Percentiles rank a stretch among this genome's conserved stretches.
phyloP scores from a whole-genome alignment of 1,140 invertebrate species.

The Olivierus martensii region DNA sequence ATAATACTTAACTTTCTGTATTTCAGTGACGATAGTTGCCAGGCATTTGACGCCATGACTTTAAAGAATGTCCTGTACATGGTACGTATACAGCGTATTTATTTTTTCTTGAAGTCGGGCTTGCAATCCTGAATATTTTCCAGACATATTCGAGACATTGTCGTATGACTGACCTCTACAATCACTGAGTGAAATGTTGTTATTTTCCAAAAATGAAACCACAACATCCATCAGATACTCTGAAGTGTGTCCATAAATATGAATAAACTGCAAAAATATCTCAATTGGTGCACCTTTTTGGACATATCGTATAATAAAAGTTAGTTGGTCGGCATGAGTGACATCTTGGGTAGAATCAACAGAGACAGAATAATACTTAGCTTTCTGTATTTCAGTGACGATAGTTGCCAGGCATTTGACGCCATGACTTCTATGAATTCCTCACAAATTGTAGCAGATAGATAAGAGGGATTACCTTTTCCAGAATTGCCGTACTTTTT shows the following conservation, averaged over 20 bases:
- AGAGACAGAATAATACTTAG: slow-evolving; percentile 2
- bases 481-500: slow-evolving; percentile 1
- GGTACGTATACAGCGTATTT: too few species aligned
- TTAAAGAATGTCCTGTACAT: too few species aligned
- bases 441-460: not conserved
- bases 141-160: slow-evolving; percentile 21
- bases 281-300: not conserved
- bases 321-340: not conserved
- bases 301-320: slow-evolving; percentile 1
- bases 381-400: not conserved
- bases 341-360: slow-evolving; percentile 8
- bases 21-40: too few species aligned
- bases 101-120: too few species aligned
- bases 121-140: too few species aligned
- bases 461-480: slow-evolving; percentile 1
- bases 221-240: not conserved
- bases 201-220: not conserved
- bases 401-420: not conserved
- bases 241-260: slow-evolving; percentile 2
- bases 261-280: slow-evolving; percentile 4
- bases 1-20: slow-evolving; percentile 3
- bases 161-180: slow-evolving; percentile 22
- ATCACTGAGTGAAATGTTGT: slow-evolving; percentile 14
- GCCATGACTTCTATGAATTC: slow-evolving; percentile 4
- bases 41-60: too few species aligned